phyloP scores from a whole-genome alignment of 2,797 vertebrate species.

The Onychomys arenicola region DNA sequence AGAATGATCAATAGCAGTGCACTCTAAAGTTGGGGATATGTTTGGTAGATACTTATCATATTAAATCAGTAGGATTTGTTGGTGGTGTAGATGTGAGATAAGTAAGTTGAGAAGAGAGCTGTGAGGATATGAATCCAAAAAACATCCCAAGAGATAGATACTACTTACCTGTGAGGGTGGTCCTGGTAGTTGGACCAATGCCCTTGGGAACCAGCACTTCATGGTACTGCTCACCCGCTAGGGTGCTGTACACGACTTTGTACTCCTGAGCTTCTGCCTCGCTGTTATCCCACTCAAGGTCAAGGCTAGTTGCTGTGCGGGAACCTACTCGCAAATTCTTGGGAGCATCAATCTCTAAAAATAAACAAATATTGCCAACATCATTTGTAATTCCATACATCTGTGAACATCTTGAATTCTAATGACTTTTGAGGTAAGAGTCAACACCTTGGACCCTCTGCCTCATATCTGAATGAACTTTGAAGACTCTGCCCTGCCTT shows the following conservation, averaged over 20 bases:
- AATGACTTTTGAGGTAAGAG: not conserved
- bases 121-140: not conserved
- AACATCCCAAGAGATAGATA: not conserved
- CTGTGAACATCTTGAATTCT: not conserved
- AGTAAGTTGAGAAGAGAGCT: not conserved
- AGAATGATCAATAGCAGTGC: not conserved
- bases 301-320: constrained; percentile 92
- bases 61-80: not conserved
- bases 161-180: constrained; percentile 91
- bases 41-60: not conserved
- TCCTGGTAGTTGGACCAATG: constrained; percentile 91
- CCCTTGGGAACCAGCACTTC: constrained; percentile 92
- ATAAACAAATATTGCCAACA: constrained; percentile 67
- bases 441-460: not conserved
- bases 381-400: not conserved
- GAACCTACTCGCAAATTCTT: constrained; percentile 95
- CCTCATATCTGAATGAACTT: not conserved
- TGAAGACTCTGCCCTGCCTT: not conserved
- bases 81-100: not conserved
- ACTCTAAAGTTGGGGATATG: accelerated
- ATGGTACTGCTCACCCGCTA: constrained; percentile 97
- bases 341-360: constrained; percentile 97
- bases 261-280: constrained; percentile 96
- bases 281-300: constrained; percentile 98
- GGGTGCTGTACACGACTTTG: constrained; percentile 96